Base-by-base conservation (phyloP, 2,888 invertebrate genomes). In the Trypoxylon attenuatum region DNA sequence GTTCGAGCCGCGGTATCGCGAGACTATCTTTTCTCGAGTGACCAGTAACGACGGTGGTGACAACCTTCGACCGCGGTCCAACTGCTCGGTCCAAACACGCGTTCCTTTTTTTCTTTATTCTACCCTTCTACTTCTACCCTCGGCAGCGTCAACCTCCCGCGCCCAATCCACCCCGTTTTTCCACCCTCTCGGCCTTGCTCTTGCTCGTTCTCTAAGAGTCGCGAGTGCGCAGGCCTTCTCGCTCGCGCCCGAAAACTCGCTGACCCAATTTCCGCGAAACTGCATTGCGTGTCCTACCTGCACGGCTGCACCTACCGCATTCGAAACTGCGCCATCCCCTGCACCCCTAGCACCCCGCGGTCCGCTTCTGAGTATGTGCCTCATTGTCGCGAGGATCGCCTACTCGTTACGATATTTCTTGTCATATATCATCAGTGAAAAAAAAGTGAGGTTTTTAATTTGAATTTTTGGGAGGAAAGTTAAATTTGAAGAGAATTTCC, bases 251-350 rank as follows among this genome's bases (percentile, higher is more conserved):
- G 73, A 75, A 81, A 81, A 80, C 71, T 79, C 73, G 69, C 76
- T 81, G 82, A 81, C 78, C 82, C 67, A 80, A 81, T 82, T 81
- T 80, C 67, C 50, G 53, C 47, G 66, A 71, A 77, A 72, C 80
- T 78, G 77, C 79, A 82, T 75, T 79, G 78, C 79, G 79, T 76
- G 77, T 80, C 77, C 76, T 79, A 79, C 72, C 76, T 76, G 78
- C 56, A 65, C 73, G 69, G 49, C 66, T 65, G 67, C 71, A 77
- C 72, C 76, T 73, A 73, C 69, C 69, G 76, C 75, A 74, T 80
- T 73, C 73, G 72, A 70, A 80, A 73, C 71, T 71, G 61, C 59
- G 56, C 69, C 18, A 47, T 43, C 33, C 51, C 51, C 58, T 27
- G 60, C 15, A 39, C 51, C 13, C 29, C 27, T 55, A 39, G 43